phyloP scores from a whole-genome alignment of 1,140 invertebrate genomes.

The Oppia nitens region DNA sequence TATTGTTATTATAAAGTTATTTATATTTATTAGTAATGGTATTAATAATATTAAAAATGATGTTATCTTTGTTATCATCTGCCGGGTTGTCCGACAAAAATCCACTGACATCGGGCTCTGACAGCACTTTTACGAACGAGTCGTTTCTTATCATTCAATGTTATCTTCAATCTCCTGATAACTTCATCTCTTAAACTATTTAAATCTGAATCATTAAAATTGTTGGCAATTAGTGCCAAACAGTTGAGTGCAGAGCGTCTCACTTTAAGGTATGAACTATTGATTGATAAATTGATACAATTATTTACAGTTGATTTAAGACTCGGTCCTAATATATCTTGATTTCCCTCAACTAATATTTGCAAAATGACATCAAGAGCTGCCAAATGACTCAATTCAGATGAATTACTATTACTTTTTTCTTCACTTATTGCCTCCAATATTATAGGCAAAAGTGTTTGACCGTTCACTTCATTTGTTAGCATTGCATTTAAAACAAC shows the following conservation, averaged over 20 bases:
- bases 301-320: not conserved
- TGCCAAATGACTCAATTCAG: not conserved
- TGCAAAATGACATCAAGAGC: not conserved
- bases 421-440: not conserved
- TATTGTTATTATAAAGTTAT: not conserved
- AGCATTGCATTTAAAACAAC: not conserved
- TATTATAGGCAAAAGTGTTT: not conserved
- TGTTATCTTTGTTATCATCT: no score
- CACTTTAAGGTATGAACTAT: not conserved
- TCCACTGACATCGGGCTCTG: conserved; percentile 2
- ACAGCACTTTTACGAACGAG: conserved; percentile 5
- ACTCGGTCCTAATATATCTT: not conserved
- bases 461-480: not conserved
- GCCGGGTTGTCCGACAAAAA: conserved; percentile 6
- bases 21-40: no score
- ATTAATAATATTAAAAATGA: no score
- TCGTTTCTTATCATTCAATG: conserved; percentile 8
- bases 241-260: conserved; percentile 1
- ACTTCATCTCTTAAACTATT: not conserved
- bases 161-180: not conserved
- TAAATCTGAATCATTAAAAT: not conserved
- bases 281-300: not conserved
- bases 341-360: not conserved
- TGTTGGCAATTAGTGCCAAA: not conserved
- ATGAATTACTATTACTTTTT: not conserved